Percentiles rank a stretch among this genome's conserved stretches.
These are phyloP conservation scores for Entomobrya proxima DNA, from an alignment of 2,888 invertebrate species.

Conservation along the genomic window DNA sequence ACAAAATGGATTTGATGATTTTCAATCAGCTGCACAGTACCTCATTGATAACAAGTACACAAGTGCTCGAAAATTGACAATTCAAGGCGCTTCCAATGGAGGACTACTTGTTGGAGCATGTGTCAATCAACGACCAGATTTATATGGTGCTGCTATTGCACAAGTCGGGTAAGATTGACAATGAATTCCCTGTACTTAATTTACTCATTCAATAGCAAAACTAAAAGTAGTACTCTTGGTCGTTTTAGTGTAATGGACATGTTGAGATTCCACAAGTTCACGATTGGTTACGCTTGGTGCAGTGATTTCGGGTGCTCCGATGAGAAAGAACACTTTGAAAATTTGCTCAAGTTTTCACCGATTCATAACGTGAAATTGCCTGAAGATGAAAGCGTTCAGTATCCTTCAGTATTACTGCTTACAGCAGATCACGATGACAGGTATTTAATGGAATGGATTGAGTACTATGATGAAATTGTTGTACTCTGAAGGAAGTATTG, in stretches of 20 bases:
- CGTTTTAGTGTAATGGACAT: conserved; percentile 93
- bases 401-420: conserved; percentile 92
- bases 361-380: conserved; percentile 92
- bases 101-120: conserved; percentile 96
- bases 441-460: conserved; percentile 32
- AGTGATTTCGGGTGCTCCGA: conserved; percentile 97
- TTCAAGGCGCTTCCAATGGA: conserved; percentile 89
- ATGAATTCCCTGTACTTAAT: background rate
- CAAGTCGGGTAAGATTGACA: conserved; percentile 90
- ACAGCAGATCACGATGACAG: conserved; percentile 82
- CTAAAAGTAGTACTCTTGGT: background rate
- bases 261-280: conserved; percentile 98
- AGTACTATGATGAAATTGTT: too few species aligned
- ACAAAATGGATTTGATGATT: conserved; percentile 98
- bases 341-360: conserved; percentile 92
- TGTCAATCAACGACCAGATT: conserved; percentile 94
- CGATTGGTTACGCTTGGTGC: conserved; percentile 87
- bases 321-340: conserved; percentile 89
- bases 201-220: background rate
- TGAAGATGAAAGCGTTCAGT: conserved; percentile 80
- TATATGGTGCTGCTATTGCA: conserved; percentile 93
- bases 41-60: conserved; percentile 90
- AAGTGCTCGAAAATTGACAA: conserved; percentile 81
- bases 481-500: too few species aligned
- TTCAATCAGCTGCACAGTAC: conserved; percentile 93